A percentile compares a stretch with the other conserved stretches of the same genome.
These are phyloP conservation scores for Peromyscus melanophrys DNA, from an alignment of 2,797 vertebrate genomes.

Conservation along the genomic window DNA sequence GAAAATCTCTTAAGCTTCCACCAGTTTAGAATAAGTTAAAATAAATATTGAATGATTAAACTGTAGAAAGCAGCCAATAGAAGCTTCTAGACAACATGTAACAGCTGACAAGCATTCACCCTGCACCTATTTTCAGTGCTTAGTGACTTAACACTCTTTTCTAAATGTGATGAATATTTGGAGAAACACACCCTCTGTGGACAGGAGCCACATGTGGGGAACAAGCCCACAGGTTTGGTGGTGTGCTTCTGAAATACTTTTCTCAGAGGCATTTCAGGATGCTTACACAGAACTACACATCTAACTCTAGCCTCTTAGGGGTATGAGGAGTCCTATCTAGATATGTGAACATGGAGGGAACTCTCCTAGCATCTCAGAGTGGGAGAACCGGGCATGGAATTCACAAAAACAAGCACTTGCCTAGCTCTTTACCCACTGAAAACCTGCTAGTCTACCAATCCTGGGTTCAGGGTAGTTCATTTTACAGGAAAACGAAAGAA, in stretches of 20 bases:
- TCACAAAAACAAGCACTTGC: neutral
- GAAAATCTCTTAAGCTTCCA: constrained; percentile 10
- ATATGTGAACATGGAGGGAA: neutral
- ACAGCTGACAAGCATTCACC: neutral
- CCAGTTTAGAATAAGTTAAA: constrained; percentile 40
- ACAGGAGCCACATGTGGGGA: neutral
- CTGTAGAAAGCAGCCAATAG: neutral
- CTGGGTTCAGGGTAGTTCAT: neutral
- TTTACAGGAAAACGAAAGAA: neutral
- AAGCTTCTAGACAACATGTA: constrained; percentile 8
- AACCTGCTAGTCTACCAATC: neutral
- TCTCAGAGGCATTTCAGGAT: neutral
- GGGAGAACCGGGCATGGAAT: neutral
- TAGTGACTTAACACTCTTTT: constrained; percentile 9
- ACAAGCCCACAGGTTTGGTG: neutral
- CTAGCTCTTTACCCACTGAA: neutral
- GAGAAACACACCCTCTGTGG: neutral
- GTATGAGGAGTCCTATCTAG: neutral
- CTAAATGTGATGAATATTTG: constrained; percentile 35
- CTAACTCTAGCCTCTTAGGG: neutral
- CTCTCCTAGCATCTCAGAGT: neutral
- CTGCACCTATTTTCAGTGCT: constrained; percentile 35
- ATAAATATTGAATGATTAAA: neutral
- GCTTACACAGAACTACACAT: neutral
- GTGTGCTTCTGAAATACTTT: neutral